Base-by-base conservation (phyloP, 2,888 invertebrate species). In the Sminthurides aquaticus region DNA sequence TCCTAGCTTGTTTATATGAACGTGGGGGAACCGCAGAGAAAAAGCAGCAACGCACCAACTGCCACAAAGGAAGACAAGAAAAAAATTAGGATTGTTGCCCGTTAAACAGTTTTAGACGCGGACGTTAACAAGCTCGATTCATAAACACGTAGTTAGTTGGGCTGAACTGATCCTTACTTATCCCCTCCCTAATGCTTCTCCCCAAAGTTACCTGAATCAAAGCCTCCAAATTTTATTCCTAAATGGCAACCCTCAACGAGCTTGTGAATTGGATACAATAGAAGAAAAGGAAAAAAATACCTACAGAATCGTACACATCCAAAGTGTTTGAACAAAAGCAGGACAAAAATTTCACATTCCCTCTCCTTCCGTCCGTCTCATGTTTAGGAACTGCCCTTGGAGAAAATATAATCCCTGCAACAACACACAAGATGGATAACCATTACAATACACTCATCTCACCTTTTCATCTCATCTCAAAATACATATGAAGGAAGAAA, bases 171-270 rank as follows among this genome's bases (percentile, higher is more conserved):
- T 52, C 20, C 5, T 8, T 22, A 52, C 20, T 52, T 20, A 5
- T 22, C 20, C 52, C 15, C 43, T 11, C 43, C 8, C 15, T 15
- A 34, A 15, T 34, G 5, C 15, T 34, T 34, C 43, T 34, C 43
- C 43, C 15, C n/a, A n/a, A n/a, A n/a, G n/a, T n/a, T n/a, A n/a
- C n/a, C n/a, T n/a, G n/a, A n/a, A 34, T 11, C 43, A 34, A 34
- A 34, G 43, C 43, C 43, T 34, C 43, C 43, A 34, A 34, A 34
- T 34, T 34, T 5, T 34, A 15, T 15, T 52, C 52, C 52, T 52
- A 52, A 52, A 52, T 52, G 22, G 52, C 52, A 52, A 52, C 52
- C 52, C 52, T 52, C 52, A 52, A 52, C 43, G 43, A 34, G 43
- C 43, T 34, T 34, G 15, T 34, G 43, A 34, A 34, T 34, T 5